phyloP scores from a whole-genome alignment of 2,113 vertebrate species.

The western clawed frog (Xenopus tropicalis) region UCB_Xtro_10.0 CM004451.2:75897501-75898000 shows the following conservation, averaged over 20 bases:
- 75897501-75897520: slow-evolving; percentile 70
- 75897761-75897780: slow-evolving; percentile 33
- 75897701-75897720: slow-evolving; percentile 36
- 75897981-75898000: too few relatives aligned
- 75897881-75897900: background rate
- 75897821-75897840: background rate
- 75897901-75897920: slow-evolving; percentile 19
- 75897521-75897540: slow-evolving; percentile 78
- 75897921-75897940: background rate
- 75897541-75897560: slow-evolving; percentile 66
- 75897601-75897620: slow-evolving; percentile 83
- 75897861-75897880: background rate
- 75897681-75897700: slow-evolving; percentile 15
- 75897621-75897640: slow-evolving; percentile 76
- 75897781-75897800: background rate
- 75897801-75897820: background rate
- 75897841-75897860: background rate
- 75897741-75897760: slow-evolving; percentile 35
- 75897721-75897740: slow-evolving; percentile 13
- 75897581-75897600: slow-evolving; percentile 71
- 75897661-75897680: slow-evolving; percentile 19
- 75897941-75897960: slow-evolving; percentile 9
- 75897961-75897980: slow-evolving; percentile 8
- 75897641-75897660: background rate
- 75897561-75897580: slow-evolving; percentile 68